phyloP scores from a whole-genome alignment of 2,113 vertebrate genomes.

The Carassius carassius region DNA sequence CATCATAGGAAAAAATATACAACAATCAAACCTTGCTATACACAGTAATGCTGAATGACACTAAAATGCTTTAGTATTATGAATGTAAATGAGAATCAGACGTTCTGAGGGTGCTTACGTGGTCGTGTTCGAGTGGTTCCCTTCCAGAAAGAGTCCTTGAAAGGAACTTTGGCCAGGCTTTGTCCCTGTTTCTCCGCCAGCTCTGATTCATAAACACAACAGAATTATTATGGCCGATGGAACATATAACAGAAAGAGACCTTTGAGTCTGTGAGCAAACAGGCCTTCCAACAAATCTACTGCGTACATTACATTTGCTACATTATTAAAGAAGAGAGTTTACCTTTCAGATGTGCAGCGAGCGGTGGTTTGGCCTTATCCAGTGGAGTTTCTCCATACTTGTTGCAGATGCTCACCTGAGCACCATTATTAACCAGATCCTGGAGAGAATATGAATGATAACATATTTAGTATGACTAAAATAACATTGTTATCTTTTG shows the following conservation, averaged over 20 bases:
- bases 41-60: neutral
- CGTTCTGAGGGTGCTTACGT: constrained; percentile 74
- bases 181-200: constrained; percentile 94
- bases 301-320: neutral
- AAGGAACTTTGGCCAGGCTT: constrained; percentile 88
- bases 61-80: neutral
- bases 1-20: neutral
- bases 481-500: neutral
- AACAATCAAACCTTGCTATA: neutral
- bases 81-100: constrained; percentile 4
- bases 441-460: constrained; percentile 64
- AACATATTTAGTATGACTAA: neutral
- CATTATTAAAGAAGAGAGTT: neutral
- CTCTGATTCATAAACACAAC: constrained; percentile 70
- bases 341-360: constrained; percentile 86
- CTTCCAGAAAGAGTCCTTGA: constrained; percentile 98
- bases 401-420: constrained; percentile 90
- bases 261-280: neutral
- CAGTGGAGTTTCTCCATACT: constrained; percentile 91
- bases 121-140: constrained; percentile 94
- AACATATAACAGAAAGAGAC: neutral
- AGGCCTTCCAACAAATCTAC: neutral
- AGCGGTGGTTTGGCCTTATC: constrained; percentile 93
- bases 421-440: constrained; percentile 87
- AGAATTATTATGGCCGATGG: neutral